A percentile compares a stretch with the other conserved stretches of the same genome.
Conservation (phyloP, 2,797 vertebrate species). For the Peromyscus aztecus region DNA sequence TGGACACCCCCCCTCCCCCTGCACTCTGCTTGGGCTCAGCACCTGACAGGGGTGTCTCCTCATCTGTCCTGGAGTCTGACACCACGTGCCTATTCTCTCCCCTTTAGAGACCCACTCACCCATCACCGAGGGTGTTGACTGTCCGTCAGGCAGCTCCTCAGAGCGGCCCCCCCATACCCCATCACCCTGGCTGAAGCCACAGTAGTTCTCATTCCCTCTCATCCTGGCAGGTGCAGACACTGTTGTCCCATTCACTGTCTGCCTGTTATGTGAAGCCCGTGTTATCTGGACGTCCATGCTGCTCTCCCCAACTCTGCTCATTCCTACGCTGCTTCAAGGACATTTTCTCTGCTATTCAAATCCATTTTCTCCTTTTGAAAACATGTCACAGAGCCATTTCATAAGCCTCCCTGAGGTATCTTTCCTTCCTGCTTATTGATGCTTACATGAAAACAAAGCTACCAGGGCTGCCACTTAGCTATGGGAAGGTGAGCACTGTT, state of each 20-base stretch:
- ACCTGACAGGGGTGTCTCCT: background rate
- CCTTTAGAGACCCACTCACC: background rate
- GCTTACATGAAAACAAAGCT: background rate
- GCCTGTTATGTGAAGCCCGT: background rate
- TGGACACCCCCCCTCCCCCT: background rate
- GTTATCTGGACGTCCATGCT: background rate
- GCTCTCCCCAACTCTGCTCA: background rate
- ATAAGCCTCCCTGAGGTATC: background rate
- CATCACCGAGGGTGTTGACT: background rate
- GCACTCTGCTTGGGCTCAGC: background rate
- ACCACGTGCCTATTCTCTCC: background rate
- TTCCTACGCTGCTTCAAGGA: background rate
- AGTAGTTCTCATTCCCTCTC: background rate
- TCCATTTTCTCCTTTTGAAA: slow-evolving; percentile 16
- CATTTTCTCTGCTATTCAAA: slow-evolving; percentile 31
- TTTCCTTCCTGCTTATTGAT: background rate
- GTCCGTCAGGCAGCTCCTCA: background rate
- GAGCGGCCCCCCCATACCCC: background rate
- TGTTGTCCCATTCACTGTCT: background rate
- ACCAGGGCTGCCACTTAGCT: background rate
- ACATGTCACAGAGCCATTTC: slow-evolving; percentile 2
- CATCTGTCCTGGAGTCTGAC: background rate
- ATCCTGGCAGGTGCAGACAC: background rate
- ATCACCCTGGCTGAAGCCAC: background rate
- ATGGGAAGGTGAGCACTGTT: background rate